Base-by-base conservation (phyloP, 1,140 invertebrate genomes). In the Zaprionus africanus region DNA sequence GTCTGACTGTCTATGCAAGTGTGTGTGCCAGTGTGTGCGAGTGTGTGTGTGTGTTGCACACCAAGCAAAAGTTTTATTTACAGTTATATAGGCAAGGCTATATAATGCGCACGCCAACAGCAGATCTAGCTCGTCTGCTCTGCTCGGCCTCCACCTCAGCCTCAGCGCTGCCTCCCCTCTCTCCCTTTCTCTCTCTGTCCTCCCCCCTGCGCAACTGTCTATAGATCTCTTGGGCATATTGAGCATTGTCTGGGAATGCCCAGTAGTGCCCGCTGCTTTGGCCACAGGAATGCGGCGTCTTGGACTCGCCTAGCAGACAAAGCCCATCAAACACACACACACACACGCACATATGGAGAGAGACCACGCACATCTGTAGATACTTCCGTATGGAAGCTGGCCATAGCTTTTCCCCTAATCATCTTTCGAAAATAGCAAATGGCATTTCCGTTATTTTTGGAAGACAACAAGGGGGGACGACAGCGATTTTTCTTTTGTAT, bases 161-260 rank as follows among this genome's bases (percentile, higher is more conserved):
- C 28, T 7, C 28, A 28, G 28, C 28, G 6, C 28, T 28, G 28
- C 46, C 2, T 19, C 46, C 38, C 34, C 54, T 58, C 74, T 41
- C 60, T 31, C 7, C 13, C 54, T 17, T 15, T 15, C 26, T 24
- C 28, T 43, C 13, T 7, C 9, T 24, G 34, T 36, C 9, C 34
- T 2, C 0, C 38, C 49, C 54, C 38, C 12, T 22, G 13, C 26
- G 12, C 17, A 22, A 15, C 41, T 19, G 38, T 64, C 51, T 71
- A 46, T 70, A 41, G 63, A 46, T 22, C 12, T 28, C 34, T 13
- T 11, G 53, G 15, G 53, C 13, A 56, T 64, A 63, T 46, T 57
- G 38, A 78, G 79, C 58, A 82, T 83, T 76, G 84, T 87, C 84
- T 87, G 84, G 84, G 80, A 87, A 87, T 87, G 84, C 84, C 84